phyloP scores from a whole-genome alignment of 2,888 invertebrate genomes.

The Melanargia galathea region DNA sequence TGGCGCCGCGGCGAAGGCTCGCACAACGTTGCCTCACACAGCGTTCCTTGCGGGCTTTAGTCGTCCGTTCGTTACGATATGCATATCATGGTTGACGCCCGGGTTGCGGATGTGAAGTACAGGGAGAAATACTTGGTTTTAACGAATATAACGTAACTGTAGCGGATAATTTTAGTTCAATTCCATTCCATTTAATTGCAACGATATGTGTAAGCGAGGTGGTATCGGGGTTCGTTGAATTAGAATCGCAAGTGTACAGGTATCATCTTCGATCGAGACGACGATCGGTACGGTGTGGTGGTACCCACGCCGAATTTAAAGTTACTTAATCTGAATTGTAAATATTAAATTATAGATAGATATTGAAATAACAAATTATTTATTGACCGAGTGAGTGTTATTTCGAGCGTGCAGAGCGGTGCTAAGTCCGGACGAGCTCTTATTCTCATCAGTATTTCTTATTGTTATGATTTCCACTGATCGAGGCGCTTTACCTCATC shows the following conservation, averaged over 20 bases:
- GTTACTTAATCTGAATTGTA: constrained; percentile 18
- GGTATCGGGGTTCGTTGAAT: constrained; percentile 22
- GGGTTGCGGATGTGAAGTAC: constrained; percentile 1
- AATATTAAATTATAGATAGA: constrained; percentile 18
- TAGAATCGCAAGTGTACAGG: constrained; percentile 10
- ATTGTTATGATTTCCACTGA: constrained; percentile 74
- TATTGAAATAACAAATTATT: constrained; percentile 16
- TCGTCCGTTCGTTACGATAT: constrained; percentile 31
- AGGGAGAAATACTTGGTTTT: constrained; percentile 2
- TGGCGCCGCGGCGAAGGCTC: constrained; percentile 53
- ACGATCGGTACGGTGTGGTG: background rate
- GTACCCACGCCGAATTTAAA: constrained; percentile 3
- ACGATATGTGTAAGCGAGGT: background rate
- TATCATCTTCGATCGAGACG: background rate
- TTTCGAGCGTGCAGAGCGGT: background rate
- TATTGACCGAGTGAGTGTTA: constrained; percentile 13
- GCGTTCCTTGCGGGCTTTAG: constrained; percentile 59
- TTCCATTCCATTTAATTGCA: constrained; percentile 23
- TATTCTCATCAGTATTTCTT: constrained; percentile 74
- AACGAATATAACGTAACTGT: background rate
- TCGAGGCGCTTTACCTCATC: constrained; percentile 76
- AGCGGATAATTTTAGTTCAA: constrained; percentile 9
- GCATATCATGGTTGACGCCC: constrained; percentile 38
- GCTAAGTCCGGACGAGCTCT: constrained; percentile 45
- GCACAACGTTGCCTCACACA: constrained; percentile 78